Evolutionary conservation across 1,140 invertebrate species (phyloP).

Genomic region (Homarus americanus): DNA sequence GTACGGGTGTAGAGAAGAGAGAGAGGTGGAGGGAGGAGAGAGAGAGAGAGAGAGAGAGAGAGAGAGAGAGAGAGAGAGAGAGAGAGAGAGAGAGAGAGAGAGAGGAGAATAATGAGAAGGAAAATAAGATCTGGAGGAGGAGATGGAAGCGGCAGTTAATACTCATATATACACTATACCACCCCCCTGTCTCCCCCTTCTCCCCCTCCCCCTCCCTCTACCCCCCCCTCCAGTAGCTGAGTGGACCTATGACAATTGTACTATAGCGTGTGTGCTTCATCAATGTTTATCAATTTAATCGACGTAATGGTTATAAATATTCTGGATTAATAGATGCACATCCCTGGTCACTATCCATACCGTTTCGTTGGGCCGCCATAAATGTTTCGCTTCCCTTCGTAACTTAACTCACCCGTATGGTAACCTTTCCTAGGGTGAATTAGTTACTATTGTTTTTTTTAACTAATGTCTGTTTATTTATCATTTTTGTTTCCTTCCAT

Average conservation of each 20-base stretch:
- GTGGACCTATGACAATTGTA: not conserved
- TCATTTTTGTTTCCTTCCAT: too few relatives aligned
- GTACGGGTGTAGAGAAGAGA: too few relatives aligned
- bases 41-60: not conserved
- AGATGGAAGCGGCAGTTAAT: not conserved
- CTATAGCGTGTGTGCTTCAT: not conserved
- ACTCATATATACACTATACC: too few relatives aligned
- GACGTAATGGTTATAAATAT: conserved; percentile 14
- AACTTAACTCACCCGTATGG: too few relatives aligned
- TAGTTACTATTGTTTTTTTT: too few relatives aligned
- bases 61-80: not conserved
- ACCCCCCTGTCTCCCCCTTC: not conserved
- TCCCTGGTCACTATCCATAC: too few relatives aligned
- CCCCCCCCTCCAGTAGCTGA: not conserved
- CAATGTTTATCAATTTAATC: conserved; percentile 8
- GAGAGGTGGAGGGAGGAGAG: not conserved
- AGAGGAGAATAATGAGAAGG: not conserved
- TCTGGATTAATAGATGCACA: conserved; percentile 2
- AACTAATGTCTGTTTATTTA: too few relatives aligned
- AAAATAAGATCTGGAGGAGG: not conserved
- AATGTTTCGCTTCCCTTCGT: too few relatives aligned
- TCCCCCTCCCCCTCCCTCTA: not conserved
- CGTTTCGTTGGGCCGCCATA: too few relatives aligned
- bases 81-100: not conserved
- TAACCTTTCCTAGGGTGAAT: too few relatives aligned